Conservation (phyloP, 2,113 vertebrate species). For the Maccullochella peelii region DNA sequence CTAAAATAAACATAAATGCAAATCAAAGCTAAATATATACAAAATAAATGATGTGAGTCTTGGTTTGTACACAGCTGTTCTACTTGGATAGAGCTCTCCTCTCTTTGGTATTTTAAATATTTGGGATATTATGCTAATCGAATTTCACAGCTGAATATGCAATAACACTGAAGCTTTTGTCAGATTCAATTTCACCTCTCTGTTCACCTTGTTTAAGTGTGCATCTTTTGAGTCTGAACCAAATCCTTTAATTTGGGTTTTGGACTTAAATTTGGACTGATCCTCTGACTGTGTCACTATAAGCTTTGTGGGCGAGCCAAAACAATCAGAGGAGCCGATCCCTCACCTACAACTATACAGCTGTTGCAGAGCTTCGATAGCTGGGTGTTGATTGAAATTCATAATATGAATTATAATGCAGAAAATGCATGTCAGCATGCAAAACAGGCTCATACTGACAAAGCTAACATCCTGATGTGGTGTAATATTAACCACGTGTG, state of each 20-base stretch:
- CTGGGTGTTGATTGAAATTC: not conserved
- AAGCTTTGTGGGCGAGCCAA: constrained; percentile 25
- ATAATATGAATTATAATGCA: not conserved
- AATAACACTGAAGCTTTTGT: not conserved
- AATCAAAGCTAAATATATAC: not conserved
- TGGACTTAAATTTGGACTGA: not conserved
- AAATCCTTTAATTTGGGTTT: constrained; percentile 29
- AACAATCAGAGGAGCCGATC: constrained; percentile 24
- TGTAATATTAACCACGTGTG: too few species aligned
- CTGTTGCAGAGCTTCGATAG: not conserved
- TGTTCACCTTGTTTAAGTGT: constrained; percentile 16
- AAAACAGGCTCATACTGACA: too few species aligned
- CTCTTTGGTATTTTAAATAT: not conserved
- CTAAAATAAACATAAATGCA: not conserved
- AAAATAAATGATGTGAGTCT: constrained; percentile 3
- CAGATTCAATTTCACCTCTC: constrained; percentile 3
- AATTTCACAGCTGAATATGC: not conserved
- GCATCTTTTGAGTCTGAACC: not conserved
- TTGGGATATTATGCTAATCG: constrained; percentile 24
- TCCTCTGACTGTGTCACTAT: not conserved
- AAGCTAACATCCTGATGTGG: too few species aligned
- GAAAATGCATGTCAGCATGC: not conserved
- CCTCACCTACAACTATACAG: not conserved
- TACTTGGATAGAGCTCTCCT: not conserved
- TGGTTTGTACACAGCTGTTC: not conserved